A percentile compares a stretch with the other conserved stretches of the same genome.
Evolutionary conservation across 2,797 vertebrate species (phyloP).

Genomic region (Pangasius larnaudii): DNA sequence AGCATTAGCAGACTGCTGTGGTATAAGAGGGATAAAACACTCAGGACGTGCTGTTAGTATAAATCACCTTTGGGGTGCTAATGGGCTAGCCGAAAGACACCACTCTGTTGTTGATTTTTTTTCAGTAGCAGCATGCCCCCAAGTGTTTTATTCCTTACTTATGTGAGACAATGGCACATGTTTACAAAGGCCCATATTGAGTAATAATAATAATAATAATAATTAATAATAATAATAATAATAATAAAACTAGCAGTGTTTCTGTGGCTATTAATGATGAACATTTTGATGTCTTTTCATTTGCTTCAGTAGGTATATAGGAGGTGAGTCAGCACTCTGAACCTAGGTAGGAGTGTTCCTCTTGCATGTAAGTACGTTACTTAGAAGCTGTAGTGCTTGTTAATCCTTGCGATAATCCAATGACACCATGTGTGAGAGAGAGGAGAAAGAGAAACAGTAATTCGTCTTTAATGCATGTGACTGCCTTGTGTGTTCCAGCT

Average conservation of each 20-base stretch:
- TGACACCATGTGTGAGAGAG: slow-evolving; percentile 17
- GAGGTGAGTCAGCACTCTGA: neutral
- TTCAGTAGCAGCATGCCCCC: no score
- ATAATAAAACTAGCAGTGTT: neutral
- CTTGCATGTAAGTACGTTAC: slow-evolving; percentile 19
- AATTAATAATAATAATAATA: neutral
- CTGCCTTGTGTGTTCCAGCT: slow-evolving; percentile 10
- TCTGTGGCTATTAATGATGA: no score
- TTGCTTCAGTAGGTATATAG: slow-evolving; percentile 4
- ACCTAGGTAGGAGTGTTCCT: slow-evolving; percentile 6
- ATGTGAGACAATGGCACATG: neutral
- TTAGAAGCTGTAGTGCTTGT: slow-evolving; percentile 28
- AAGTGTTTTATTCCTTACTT: no score
- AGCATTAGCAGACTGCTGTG: neutral
- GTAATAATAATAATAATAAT: neutral
- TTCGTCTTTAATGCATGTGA: neutral
- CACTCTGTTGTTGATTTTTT: no score
- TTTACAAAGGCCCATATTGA: neutral
- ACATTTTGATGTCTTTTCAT: neutral
- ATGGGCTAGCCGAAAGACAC: neutral
- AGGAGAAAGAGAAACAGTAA: neutral
- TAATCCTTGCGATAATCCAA: slow-evolving; percentile 27
- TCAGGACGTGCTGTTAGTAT: neutral
- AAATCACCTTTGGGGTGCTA: neutral
- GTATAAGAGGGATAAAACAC: neutral